Evolutionary conservation across 2,113 vertebrate genomes (phyloP).

Genomic region (Xenopus borealis): DNA sequence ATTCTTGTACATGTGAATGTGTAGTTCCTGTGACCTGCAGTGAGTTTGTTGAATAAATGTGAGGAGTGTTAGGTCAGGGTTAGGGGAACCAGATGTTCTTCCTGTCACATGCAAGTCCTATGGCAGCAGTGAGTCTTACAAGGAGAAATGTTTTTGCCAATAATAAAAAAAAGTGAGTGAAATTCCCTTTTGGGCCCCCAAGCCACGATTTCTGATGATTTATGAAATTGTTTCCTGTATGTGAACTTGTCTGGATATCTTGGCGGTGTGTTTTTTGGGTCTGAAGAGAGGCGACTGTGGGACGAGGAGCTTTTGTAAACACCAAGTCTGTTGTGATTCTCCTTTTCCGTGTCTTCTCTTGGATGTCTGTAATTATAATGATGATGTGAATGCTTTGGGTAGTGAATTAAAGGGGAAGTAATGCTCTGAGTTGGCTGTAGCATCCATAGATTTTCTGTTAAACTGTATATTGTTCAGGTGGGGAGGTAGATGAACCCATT

Average conservation of each 20-base stretch:
- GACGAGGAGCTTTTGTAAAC: slow-evolving; percentile 26
- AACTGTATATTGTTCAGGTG: too few species aligned
- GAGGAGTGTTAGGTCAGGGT: slow-evolving; percentile 25
- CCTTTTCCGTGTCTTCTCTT: background rate
- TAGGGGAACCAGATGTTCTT: slow-evolving; percentile 33
- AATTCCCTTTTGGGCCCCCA: slow-evolving; percentile 29
- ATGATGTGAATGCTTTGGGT: too few species aligned
- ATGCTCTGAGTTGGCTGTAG: too few species aligned
- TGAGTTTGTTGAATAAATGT: slow-evolving; percentile 58
- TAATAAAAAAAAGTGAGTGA: background rate
- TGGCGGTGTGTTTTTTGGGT: slow-evolving; percentile 38
- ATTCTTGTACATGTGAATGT: slow-evolving; percentile 3
- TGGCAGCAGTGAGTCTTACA: slow-evolving; percentile 28
- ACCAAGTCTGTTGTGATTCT: background rate
- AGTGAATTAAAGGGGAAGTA: too few species aligned
- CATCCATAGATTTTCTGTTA: too few species aligned
- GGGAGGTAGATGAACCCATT: too few species aligned
- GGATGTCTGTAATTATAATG: too few species aligned
- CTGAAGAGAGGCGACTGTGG: slow-evolving; percentile 21
- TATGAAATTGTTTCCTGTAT: slow-evolving; percentile 30
- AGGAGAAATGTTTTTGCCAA: slow-evolving; percentile 30
- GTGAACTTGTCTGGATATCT: slow-evolving; percentile 15
- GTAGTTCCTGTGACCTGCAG: slow-evolving; percentile 9
- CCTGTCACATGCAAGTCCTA: slow-evolving; percentile 31
- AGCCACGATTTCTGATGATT: slow-evolving; percentile 35